phyloP scores from a whole-genome alignment of 2,113 vertebrate species.

The Bubo scandiacus region DNA sequence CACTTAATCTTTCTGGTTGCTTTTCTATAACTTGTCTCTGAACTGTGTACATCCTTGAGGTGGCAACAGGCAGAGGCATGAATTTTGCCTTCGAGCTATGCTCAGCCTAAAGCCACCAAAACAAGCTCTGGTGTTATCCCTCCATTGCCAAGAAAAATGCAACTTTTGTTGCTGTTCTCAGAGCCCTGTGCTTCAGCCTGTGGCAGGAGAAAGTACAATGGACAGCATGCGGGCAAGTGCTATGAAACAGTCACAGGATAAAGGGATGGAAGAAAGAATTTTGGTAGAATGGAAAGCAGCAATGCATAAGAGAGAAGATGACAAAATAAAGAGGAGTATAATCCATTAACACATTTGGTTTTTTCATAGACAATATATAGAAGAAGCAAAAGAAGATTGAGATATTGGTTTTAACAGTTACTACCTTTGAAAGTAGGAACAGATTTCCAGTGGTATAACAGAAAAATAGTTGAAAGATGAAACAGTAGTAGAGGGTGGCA shows the following conservation, averaged over 20 bases:
- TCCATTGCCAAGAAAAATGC: not conserved
- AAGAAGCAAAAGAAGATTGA: not conserved
- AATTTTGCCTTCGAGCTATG: not conserved
- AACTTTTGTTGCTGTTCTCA: not conserved
- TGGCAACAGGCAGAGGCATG: not conserved
- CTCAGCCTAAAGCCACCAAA: not conserved
- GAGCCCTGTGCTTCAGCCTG: not conserved
- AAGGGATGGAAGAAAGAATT: not conserved
- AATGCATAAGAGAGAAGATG: not conserved
- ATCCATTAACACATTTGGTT: not conserved
- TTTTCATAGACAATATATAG: not conserved
- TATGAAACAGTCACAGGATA: not conserved
- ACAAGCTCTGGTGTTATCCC: not conserved
- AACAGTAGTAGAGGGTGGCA: not conserved
- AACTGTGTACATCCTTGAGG: not conserved
- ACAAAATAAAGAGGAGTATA: not conserved
- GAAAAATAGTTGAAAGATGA: not conserved
- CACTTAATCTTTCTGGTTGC: not conserved
- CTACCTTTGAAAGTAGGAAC: not conserved
- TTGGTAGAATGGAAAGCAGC: not conserved
- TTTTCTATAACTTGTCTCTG: not conserved
- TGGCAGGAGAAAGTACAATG: not conserved
- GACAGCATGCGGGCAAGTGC: not conserved
- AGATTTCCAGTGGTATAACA: not conserved
- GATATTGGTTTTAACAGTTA: not conserved